Evolutionary conservation across 2,113 vertebrate genomes (phyloP).

Genomic region (Gadus chalcogrammus): DNA sequence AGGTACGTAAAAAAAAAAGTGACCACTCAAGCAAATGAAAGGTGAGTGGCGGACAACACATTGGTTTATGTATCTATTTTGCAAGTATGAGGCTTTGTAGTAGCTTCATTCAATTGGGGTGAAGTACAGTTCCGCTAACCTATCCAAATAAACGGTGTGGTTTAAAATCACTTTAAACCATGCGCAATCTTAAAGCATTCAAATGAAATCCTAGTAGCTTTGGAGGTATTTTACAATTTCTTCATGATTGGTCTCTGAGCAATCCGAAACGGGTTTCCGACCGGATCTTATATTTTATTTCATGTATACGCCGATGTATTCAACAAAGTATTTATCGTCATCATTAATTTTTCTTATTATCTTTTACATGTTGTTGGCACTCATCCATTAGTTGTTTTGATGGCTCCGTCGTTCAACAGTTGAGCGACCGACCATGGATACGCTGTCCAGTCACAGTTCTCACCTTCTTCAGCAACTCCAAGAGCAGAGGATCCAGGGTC

Average conservation of each 20-base stretch:
- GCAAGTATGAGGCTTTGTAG: not conserved
- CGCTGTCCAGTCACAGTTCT: conserved; percentile 86
- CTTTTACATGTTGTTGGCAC: conserved; percentile 2
- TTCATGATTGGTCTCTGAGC: conserved; percentile 50
- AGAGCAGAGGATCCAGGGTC: conserved; percentile 93
- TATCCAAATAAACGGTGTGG: not conserved
- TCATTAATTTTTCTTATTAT: not conserved
- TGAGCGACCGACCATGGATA: conserved; percentile 81
- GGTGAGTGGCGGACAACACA: not conserved
- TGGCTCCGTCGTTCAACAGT: conserved; percentile 44
- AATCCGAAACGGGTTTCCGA: not conserved
- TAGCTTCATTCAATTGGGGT: not conserved
- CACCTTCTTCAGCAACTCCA: conserved; percentile 97
- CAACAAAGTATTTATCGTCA: not conserved
- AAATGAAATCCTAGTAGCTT: conserved; percentile 3
- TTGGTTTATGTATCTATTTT: not conserved
- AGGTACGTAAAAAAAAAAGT: conserved; percentile 28
- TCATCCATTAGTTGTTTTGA: conserved; percentile 15
- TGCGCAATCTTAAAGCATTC: too few species aligned
- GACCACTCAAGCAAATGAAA: conserved; percentile 63
- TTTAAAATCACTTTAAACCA: not conserved
- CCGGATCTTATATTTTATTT: not conserved
- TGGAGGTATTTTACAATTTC: conserved; percentile 43
- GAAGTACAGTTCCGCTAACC: not conserved
- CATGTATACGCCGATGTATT: not conserved